A percentile compares a stretch with the other conserved stretches of the same genome.
phyloP scores from a whole-genome alignment of 2,888 invertebrate genomes.

The Aphrophora alni region DNA sequence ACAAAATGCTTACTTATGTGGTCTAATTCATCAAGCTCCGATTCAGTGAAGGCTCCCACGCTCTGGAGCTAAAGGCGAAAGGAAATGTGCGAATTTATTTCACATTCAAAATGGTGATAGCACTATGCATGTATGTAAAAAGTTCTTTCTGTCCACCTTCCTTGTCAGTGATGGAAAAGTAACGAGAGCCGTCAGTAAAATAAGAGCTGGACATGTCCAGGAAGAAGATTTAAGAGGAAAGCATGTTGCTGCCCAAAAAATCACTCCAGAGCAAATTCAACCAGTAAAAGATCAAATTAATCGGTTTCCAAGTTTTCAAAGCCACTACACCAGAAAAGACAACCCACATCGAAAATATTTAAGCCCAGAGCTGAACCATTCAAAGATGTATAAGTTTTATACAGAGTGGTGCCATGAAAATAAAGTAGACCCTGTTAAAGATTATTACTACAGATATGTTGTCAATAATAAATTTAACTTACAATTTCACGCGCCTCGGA shows the following conservation, averaged over 20 bases:
- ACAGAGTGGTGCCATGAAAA: slow-evolving; percentile 22
- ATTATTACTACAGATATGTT: slow-evolving; percentile 32
- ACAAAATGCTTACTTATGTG: slow-evolving; percentile 36
- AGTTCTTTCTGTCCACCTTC: slow-evolving; percentile 31
- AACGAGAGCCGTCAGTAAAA: slow-evolving; percentile 32
- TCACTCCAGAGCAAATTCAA: slow-evolving; percentile 29
- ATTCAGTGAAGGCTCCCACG: slow-evolving; percentile 24
- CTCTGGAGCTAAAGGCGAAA: slow-evolving; percentile 16
- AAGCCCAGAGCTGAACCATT: slow-evolving; percentile 30
- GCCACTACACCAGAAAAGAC: slow-evolving; percentile 32
- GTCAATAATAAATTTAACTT: slow-evolving; percentile 31
- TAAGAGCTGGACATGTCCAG: slow-evolving; percentile 23
- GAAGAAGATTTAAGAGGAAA: slow-evolving; percentile 38
- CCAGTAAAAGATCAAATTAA: slow-evolving; percentile 35
- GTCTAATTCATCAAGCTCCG: slow-evolving; percentile 29
- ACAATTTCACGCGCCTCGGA: slow-evolving; percentile 28
- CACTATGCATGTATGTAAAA: slow-evolving; percentile 32
- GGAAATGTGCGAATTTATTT: slow-evolving; percentile 31
- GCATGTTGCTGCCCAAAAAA: slow-evolving; percentile 33
- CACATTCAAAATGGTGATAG: slow-evolving; percentile 27
- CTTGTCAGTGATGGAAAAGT: slow-evolving; percentile 34
- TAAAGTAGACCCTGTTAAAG: slow-evolving; percentile 31
- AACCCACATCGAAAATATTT: slow-evolving; percentile 32
- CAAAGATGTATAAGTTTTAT: slow-evolving; percentile 33
- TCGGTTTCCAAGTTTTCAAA: slow-evolving; percentile 27